Base-by-base conservation (phyloP, 2,797 vertebrate genomes). In the Masticophis lateralis region DNA sequence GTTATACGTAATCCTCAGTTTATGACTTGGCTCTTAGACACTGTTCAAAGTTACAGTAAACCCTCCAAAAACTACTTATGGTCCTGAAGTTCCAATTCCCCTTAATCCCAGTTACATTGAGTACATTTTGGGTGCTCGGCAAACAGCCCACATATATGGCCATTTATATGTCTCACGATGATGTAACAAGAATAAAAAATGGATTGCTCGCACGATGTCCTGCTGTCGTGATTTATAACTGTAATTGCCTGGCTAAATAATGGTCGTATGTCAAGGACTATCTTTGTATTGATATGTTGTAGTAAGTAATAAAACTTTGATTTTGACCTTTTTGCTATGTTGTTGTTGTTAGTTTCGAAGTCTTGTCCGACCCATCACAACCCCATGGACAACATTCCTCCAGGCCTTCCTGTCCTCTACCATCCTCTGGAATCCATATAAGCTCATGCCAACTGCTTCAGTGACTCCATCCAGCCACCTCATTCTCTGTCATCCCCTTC, bases 341-440 rank as follows among this genome's bases (percentile, higher is more conserved):
- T 53, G 51, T 53, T 53, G 51, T 53, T 53, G 51, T 53, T 53
- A 53, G 51, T 53, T 53, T 8, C 9, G 9, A 53, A 53, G 51
- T 53, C 9, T 0, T 53, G 51, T 53, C 51, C 9, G 9, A 53
- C 51, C 51, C 51, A 53, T 9, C 9, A 0, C 1, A 6, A 51
- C 47, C 47, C 51, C 51, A 10, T 53, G 9, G 51, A 53, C 0
- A 53, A 53, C 0, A 0, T 53, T 53, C 1, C 51, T 53, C 51
- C 9, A 53, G 51, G 51, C 1, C 51, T 53, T 53, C 1, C 9
- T 53, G 51, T 53, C 51, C 51, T 53, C 51, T 53, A 53, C 9
- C 51, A 53, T 53, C 51, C 8, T 0, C 51, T 0, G 0, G 1
- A 53, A 1, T 0, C 51, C 51, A 53, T 53, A 10, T 53, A 53